A percentile compares a stretch with the other conserved stretches of the same genome.
Evolutionary conservation across 2,797 vertebrate species (phyloP).

Genomic region (Tinamus major): DNA sequence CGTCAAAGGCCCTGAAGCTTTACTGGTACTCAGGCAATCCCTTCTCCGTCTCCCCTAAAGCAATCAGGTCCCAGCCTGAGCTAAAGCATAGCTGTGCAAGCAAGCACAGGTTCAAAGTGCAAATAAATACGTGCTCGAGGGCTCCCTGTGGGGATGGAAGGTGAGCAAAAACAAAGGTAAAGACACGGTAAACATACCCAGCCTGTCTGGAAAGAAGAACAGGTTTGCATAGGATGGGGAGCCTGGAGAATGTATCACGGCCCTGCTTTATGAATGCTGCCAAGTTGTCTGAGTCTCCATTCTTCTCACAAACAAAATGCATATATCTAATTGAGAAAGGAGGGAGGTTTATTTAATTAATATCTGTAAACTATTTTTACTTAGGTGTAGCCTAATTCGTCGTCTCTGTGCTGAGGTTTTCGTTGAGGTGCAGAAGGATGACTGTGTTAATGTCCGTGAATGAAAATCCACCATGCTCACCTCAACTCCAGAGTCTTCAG

Average conservation of each 20-base stretch:
- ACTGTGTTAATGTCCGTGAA: neutral
- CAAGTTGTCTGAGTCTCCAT: neutral
- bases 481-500: neutral
- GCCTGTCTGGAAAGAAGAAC: conserved; percentile 67
- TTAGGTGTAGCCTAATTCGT: neutral
- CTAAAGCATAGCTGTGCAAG: conserved; percentile 12
- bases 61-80: conserved; percentile 42
- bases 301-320: neutral
- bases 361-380: neutral
- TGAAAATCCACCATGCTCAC: neutral
- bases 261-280: neutral
- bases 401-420: neutral
- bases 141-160: conserved; percentile 62
- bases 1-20: neutral
- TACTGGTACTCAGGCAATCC: neutral
- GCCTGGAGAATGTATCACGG: neutral
- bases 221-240: conserved; percentile 43
- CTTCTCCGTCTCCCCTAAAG: neutral
- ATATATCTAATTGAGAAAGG: neutral
- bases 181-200: conserved; percentile 58
- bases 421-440: neutral
- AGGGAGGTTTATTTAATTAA: neutral
- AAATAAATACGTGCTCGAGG: conserved; percentile 63
- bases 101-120: conserved; percentile 64
- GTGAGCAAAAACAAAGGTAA: conserved; percentile 58